Conservation (phyloP, 2,113 vertebrate species). For the Chitala chitala region DNA sequence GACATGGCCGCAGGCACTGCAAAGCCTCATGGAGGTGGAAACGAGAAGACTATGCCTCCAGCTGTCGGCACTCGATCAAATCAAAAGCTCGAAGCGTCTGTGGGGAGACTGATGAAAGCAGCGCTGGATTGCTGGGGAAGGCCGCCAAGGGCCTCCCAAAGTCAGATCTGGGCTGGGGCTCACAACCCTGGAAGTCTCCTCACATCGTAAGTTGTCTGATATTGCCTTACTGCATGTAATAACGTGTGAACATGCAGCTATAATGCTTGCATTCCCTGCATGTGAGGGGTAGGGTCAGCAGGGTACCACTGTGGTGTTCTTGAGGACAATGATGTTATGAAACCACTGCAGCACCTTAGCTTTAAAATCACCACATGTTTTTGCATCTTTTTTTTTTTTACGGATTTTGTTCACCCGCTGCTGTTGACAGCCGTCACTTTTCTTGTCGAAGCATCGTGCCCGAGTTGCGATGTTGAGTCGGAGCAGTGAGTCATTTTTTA, state of each 20-base stretch:
- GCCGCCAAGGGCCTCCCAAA: background rate
- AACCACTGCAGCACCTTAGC: no score
- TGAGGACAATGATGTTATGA: no score
- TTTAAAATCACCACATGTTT: no score
- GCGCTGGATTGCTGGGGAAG: background rate
- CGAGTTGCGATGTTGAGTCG: no score
- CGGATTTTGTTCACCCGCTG: background rate
- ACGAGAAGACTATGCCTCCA: background rate
- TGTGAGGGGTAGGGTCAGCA: no score
- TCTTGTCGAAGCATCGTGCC: background rate
- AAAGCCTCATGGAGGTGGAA: no score
- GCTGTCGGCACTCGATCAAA: background rate
- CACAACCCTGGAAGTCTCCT: background rate
- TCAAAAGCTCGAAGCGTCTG: background rate
- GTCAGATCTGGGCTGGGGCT: background rate
- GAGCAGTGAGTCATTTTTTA: background rate
- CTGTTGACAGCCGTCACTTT: background rate
- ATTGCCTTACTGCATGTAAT: background rate
- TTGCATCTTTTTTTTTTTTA: no score
- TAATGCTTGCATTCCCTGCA: no score
- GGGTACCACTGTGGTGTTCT: no score
- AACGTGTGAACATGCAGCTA: background rate
- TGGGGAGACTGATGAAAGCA: background rate
- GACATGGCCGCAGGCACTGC: no score
- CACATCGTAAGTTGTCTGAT: background rate